Conservation (phyloP, 2,888 invertebrate species). For the Margaritifera margaritifera region DNA sequence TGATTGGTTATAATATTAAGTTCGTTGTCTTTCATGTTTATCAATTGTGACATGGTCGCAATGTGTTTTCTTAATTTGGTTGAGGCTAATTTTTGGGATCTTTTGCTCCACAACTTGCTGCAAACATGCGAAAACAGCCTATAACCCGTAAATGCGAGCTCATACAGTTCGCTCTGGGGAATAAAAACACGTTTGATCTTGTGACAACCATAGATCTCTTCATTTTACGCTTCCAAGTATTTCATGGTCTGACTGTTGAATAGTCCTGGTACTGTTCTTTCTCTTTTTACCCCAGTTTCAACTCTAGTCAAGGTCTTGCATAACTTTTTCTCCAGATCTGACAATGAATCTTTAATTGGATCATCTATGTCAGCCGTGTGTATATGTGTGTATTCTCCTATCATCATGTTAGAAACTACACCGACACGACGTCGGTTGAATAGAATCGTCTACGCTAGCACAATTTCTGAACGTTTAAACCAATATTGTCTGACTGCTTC, state of each 20-base stretch:
- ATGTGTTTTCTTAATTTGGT: constrained; percentile 24
- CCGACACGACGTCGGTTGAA: constrained; percentile 16
- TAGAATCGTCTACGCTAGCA: constrained; percentile 15
- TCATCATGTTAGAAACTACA: constrained; percentile 13
- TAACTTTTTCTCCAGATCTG: constrained; percentile 18
- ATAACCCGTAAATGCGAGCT: constrained; percentile 5
- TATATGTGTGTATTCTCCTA: constrained; percentile 9
- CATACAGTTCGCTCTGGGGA: constrained; percentile 12
- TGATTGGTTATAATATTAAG: constrained; percentile 16
- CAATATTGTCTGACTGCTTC: no score
- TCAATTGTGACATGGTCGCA: constrained; percentile 23
- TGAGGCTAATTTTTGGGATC: constrained; percentile 19
- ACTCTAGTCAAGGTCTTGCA: constrained; percentile 9
- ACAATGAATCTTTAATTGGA: constrained; percentile 7
- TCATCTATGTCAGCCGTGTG: constrained; percentile 5
- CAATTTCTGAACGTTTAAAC: no score
- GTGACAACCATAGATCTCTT: no score
- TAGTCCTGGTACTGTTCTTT: constrained; percentile 16
- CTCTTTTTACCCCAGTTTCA: constrained; percentile 18
- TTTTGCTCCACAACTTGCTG: constrained; percentile 14
- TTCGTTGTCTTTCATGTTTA: constrained; percentile 29
- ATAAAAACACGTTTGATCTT: constrained; percentile 12
- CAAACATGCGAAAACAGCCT: constrained; percentile 17
- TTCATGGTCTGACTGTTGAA: no score
- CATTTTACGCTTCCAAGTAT: no score